These are phyloP conservation scores for Lysiphlebus fabarum DNA, from an alignment of 1,140 invertebrate species.

Conservation along the genomic window DNA sequence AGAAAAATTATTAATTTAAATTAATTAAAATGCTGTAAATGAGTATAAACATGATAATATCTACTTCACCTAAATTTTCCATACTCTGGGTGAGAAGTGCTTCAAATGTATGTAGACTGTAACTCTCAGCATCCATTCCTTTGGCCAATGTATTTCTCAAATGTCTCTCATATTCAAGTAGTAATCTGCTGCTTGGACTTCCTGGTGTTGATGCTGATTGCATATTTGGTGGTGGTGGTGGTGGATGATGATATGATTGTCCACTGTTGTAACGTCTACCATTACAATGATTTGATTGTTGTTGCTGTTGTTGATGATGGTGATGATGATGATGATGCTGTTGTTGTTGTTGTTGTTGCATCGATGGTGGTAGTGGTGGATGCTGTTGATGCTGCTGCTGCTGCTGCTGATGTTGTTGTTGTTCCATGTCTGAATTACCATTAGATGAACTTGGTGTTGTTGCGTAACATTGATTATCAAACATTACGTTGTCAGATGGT, in stretches of 20 bases:
- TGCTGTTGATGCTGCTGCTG: conserved; percentile 21
- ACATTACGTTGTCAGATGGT: conserved; percentile 87
- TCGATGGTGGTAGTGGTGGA: conserved; percentile 58
- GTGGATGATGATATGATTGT: conserved; percentile 53
- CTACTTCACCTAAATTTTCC: conserved; percentile 82
- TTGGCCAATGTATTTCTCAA: conserved; percentile 89
- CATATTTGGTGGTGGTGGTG: conserved; percentile 37
- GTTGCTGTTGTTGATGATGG: too few relatives aligned
- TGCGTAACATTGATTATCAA: conserved; percentile 91
- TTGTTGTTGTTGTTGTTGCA: conserved; percentile 45
- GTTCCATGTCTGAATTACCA: conserved; percentile 83
- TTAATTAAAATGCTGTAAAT: conserved; percentile 40
- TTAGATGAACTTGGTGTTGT: conserved; percentile 88
- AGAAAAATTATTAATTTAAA: conserved; percentile 60
- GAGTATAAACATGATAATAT: not conserved
- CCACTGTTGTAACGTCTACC: conserved; percentile 31
- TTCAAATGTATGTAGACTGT: conserved; percentile 90
- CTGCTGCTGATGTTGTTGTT: conserved; percentile 40
- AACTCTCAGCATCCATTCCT: conserved; percentile 92
- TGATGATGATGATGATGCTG: conserved; percentile 50
- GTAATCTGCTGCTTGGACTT: conserved; percentile 79
- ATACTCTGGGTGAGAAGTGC: conserved; percentile 88
- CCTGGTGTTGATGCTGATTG: conserved; percentile 68
- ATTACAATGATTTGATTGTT: conserved; percentile 47
- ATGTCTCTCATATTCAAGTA: conserved; percentile 94